Evolutionary conservation across 2,113 vertebrate species (phyloP), one percentile per base, ranked within the genome.

Genomic region (Anas platyrhynchos): DNA sequence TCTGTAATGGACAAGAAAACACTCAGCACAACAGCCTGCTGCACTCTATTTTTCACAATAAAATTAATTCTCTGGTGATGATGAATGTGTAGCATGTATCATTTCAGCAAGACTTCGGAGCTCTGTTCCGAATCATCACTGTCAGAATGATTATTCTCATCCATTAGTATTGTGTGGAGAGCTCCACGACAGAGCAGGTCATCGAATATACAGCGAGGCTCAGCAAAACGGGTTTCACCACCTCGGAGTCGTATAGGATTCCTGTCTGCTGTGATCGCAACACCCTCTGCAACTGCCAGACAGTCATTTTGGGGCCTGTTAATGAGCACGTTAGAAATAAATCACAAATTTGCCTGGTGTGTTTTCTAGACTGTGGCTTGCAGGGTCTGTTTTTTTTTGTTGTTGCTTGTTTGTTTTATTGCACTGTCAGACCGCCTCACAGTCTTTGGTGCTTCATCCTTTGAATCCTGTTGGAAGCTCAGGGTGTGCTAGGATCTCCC

Each of bases 121-220:
- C 66, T 91, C 81, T 94, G n/a, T 73, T 94, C 84, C 20, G 17
- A 92, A 86, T 88, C 88, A 18, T 78, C 10, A 4, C 86, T 94
- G 93, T 92, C 89, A 96, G 82, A 91, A 85, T 82, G 74, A 95
- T 96, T 86, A 83, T 96, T 81, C n/a, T 76, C 79, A 83, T 91
- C 74, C 65, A 54, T 94, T 94, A 93, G 52, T n/a, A 25, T 32
- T 50, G 82, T 86, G 75, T 76, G 20, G 6, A 80, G 83, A 83
- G 5, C 36, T 63, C 88, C n/a, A 7, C 12, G 59, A 71, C 32
- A 41, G 67, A 93, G 56, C 68, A 81, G 73, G 89, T 59, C 66
- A 72, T 41, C 3, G 20, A 81, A 88, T 81, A 73, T 31, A 71
- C 86, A 91, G 67, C 48, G 55, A 69, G 38, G 61, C 87, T 89